Percentiles rank a stretch among this genome's conserved stretches.
Evolutionary conservation across 2,797 vertebrate genomes (phyloP).

Genomic region (Lagorchestes hirsutus): DNA sequence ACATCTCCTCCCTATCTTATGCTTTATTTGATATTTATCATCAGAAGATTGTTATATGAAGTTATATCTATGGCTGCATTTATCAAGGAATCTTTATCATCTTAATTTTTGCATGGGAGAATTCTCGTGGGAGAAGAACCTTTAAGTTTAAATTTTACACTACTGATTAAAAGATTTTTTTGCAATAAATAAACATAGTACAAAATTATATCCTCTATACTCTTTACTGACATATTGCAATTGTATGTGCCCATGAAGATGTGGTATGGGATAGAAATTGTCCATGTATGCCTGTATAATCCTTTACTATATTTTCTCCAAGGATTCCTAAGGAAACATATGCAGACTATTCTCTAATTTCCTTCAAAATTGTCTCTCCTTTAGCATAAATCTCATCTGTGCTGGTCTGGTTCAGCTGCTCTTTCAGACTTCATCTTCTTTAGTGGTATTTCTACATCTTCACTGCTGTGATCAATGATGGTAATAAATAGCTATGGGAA

Average conservation of each 20-base stretch:
- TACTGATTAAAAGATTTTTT: neutral
- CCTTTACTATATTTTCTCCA: neutral
- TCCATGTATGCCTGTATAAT: neutral
- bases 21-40: neutral
- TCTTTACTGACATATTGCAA: neutral
- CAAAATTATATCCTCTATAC: neutral
- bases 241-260: neutral
- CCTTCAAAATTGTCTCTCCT: neutral
- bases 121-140: neutral
- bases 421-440: neutral
- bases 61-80: too few species aligned
- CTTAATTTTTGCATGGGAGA: neutral
- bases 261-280: neutral
- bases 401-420: neutral
- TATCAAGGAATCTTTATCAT: neutral
- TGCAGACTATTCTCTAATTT: neutral
- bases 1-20: neutral
- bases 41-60: neutral
- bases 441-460: neutral
- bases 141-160: neutral
- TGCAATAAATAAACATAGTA: too few species aligned
- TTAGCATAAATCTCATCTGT: neutral
- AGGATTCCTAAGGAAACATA: neutral
- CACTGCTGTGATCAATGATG: neutral
- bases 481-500: neutral